Evolutionary conservation across 2,797 vertebrate genomes (phyloP), one percentile per base, ranked within the genome.

Genomic region (Triplophysa bombifrons): DNA sequence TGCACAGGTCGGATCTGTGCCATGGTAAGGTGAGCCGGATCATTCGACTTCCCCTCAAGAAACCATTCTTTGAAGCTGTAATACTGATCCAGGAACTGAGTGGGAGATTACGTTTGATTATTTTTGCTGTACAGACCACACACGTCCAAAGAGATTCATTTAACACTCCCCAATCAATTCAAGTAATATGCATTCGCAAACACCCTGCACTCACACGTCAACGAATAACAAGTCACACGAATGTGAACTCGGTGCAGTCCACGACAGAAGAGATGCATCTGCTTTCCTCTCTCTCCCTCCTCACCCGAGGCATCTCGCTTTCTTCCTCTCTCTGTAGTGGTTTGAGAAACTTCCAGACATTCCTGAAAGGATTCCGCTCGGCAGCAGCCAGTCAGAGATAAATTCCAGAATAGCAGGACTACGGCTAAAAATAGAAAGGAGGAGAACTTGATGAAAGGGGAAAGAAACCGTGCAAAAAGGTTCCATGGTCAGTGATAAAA

Each of bases 321-420:
- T 63, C 58, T 56, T 75, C 72, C 50, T 50, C 74, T 82, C 93
- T 96, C 93, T 95, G 92, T 94, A 93, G 95, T 93, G 95, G 95
- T 92, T 96, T 97, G 96, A 96, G 90, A 84, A 67, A 83, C 87
- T 93, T 96, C 96, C 96, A 98, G 92, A 94, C 94, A 96, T 96
- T 94, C 96, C 94, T 95, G 93, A 95, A 95, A 95, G 94, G 95
- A 96, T 95, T 94, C 93, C 94, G 94, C 93, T 91, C 90, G 89
- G 90, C 93, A 90, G 94, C 91, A 95, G 94, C 94, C 93, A 96
- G 95, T 95, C 92, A 90, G 94, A 94, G 95, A 93, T 92, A 91
- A 95, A 95, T 96, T 96, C 96, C 96, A 96, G 93, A 95, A 95
- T 96, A 96, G 95, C 94, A 95, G 95, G 86, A 88, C 89, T 88